These are phyloP conservation scores for Centropyge bicolor DNA, from an alignment of 2,797 vertebrate species.

Conservation along the genomic window DNA sequence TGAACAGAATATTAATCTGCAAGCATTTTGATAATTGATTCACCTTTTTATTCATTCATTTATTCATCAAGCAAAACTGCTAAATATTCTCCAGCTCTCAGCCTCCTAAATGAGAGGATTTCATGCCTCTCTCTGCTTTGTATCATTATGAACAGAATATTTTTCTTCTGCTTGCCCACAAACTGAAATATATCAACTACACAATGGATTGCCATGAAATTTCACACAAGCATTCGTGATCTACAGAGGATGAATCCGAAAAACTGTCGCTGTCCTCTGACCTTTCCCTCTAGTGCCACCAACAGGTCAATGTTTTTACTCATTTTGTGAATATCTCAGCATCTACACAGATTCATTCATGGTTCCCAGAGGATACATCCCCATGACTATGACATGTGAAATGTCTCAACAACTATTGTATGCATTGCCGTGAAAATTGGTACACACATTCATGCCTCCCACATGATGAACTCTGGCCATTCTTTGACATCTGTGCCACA, in stretches of 20 bases:
- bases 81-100: background rate
- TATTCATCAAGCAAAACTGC: background rate
- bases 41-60: conserved; percentile 13
- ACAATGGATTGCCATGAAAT: background rate
- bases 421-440: too few species aligned
- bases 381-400: too few species aligned
- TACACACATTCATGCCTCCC: background rate
- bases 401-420: too few species aligned
- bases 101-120: conserved; percentile 5
- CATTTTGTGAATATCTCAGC: background rate
- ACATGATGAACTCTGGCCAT: background rate
- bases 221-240: background rate
- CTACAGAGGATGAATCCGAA: background rate
- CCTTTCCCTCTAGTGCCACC: background rate
- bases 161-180: background rate
- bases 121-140: conserved; percentile 7
- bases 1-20: background rate
- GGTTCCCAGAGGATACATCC: conserved; percentile 10
- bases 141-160: conserved; percentile 6
- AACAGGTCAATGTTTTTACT: background rate
- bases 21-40: conserved; percentile 6
- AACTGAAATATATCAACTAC: background rate
- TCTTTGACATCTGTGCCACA: background rate
- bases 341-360: background rate
- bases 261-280: background rate